A percentile compares a stretch with the other conserved stretches of the same genome.
Conservation (phyloP, 2,797 vertebrate species). For the Sebastes hubbsi region DNA sequence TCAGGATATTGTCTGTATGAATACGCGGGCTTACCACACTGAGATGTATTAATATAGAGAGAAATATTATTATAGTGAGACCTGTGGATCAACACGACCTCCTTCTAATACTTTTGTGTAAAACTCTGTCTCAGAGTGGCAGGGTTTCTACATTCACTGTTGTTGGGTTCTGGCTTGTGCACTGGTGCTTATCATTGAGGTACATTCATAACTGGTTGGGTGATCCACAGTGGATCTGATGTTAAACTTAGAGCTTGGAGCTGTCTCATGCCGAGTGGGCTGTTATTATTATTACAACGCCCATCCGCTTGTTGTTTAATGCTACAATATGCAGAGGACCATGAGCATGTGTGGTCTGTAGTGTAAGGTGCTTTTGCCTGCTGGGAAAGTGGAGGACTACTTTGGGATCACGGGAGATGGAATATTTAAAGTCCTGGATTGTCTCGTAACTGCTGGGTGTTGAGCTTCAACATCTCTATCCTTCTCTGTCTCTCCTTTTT, state of each 20-base stretch:
- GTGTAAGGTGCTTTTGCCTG: constrained; percentile 80
- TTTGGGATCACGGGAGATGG: constrained; percentile 69
- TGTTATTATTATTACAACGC: constrained; percentile 39
- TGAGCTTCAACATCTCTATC: constrained; percentile 69
- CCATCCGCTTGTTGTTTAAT: constrained; percentile 62
- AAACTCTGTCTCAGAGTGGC: constrained; percentile 57
- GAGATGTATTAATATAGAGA: constrained; percentile 40
- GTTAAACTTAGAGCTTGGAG: constrained; percentile 56
- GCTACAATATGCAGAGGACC: constrained; percentile 77
- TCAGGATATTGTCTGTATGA: constrained; percentile 52
- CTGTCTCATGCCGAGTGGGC: constrained; percentile 53
- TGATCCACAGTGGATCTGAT: constrained; percentile 60
- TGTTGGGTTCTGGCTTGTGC: constrained; percentile 71
- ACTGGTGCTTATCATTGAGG: constrained; percentile 76
- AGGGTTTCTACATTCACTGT: constrained; percentile 78
- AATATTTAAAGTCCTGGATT: constrained; percentile 77
- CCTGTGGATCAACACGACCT: constrained; percentile 34
- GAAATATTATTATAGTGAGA: constrained; percentile 37
- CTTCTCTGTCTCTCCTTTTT: constrained; percentile 65
- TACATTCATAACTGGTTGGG: constrained; percentile 82
- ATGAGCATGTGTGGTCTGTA: constrained; percentile 73
- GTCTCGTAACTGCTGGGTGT: constrained; percentile 79
- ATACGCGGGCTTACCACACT: constrained; percentile 42
- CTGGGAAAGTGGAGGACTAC: constrained; percentile 76
- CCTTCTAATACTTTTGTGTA: constrained; percentile 43